Conservation (phyloP, 2,113 vertebrate species). For the Eira barbara region DNA sequence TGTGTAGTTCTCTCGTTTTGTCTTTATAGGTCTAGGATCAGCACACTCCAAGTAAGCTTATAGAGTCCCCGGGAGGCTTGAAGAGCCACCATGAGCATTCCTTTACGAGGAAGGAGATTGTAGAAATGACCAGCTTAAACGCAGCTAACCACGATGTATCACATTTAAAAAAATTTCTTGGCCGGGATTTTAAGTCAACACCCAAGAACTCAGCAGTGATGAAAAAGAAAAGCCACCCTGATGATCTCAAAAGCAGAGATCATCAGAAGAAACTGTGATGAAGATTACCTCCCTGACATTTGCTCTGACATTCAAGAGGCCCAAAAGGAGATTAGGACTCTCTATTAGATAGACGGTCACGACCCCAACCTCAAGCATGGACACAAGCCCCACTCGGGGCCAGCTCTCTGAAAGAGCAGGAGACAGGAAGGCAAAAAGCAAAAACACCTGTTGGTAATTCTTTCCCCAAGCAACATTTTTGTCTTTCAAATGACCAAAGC, state of each 20-base stretch:
- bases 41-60: background rate
- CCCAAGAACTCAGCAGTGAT: background rate
- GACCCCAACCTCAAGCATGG: background rate
- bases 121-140: background rate
- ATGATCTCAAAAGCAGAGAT: background rate
- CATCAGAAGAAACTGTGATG: background rate
- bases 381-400: background rate
- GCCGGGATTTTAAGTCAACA: background rate
- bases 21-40: background rate
- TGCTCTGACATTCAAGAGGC: background rate
- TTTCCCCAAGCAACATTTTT: background rate
- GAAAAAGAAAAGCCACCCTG: background rate
- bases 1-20: background rate
- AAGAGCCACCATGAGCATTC: background rate
- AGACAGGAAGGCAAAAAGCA: background rate
- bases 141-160: background rate
- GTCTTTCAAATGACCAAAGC: slow-evolving; percentile 24
- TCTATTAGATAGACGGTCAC: background rate
- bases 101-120: background rate
- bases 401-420: background rate
- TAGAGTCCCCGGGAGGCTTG: background rate
- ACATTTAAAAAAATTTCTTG: background rate
- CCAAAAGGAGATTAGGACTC: background rate
- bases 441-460: slow-evolving; percentile 4
- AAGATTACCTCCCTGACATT: background rate